Percentiles rank a stretch among this genome's conserved stretches.
Conservation (phyloP, 1,140 invertebrate species). For the Anastrepha ludens region DNA sequence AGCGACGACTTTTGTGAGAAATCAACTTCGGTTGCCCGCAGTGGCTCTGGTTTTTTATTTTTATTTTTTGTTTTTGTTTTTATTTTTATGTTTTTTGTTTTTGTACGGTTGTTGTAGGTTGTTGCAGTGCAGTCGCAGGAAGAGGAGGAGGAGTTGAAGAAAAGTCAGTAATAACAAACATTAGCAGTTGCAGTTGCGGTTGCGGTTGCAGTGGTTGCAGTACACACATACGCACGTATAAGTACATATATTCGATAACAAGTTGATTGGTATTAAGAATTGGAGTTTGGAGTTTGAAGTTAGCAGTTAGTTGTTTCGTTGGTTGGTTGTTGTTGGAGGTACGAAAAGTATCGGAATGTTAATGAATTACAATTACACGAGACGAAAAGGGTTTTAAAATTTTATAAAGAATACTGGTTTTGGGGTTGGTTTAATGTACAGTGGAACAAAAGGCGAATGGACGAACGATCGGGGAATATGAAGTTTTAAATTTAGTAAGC, state of each 20-base stretch:
- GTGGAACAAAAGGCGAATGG: neutral
- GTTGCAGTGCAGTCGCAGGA: neutral
- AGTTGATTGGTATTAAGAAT: neutral
- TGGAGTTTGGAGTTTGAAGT: slow-evolving; percentile 14
- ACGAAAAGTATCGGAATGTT: slow-evolving; percentile 46
- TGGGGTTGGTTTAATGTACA: neutral
- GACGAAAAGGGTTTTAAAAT: neutral
- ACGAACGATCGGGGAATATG: neutral
- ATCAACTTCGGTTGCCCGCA: slow-evolving; percentile 57
- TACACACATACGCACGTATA: neutral
- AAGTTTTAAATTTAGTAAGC: neutral
- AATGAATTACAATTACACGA: slow-evolving; percentile 18
- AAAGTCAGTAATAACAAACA: neutral
- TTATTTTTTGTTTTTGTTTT: neutral
- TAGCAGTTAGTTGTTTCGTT: slow-evolving; percentile 6
- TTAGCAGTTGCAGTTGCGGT: slow-evolving; percentile 14
- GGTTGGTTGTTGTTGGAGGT: slow-evolving; percentile 36
- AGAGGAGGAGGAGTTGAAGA: neutral
- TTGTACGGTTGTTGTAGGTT: neutral
- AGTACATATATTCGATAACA: neutral
- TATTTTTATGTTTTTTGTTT: neutral
- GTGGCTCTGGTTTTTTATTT: neutral
- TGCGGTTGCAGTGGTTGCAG: neutral
- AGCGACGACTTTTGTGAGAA: slow-evolving; percentile 72
- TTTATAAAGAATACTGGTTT: neutral